Base-by-base conservation (phyloP, 2,113 vertebrate species). In the Malaclemys terrapin region DNA sequence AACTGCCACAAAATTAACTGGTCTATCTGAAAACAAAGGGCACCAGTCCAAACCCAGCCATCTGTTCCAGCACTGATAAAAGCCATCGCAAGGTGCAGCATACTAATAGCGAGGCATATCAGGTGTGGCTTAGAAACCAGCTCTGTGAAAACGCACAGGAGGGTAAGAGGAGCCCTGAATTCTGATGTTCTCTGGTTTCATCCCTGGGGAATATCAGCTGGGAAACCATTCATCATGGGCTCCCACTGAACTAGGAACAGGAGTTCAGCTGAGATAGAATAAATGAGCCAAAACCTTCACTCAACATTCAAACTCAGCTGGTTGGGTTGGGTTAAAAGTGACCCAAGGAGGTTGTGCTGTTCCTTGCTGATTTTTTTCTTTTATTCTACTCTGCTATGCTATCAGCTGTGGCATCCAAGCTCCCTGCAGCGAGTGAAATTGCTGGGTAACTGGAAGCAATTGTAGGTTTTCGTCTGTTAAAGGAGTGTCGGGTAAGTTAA, bases 61-160 rank as follows among this genome's bases (percentile, higher is more conserved):
- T 92, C 95, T 96, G 93, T 83, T 95, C 91, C 93, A 94, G 93
- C 0, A 1, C 78, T 42, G 94, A 96, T 95, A 97, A 96, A 96
- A 91, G 72, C 75, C 78, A 96, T 13, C 0, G 0, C 47, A 42
- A 88, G 78, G 69, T 69, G 5, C 56, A 87, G 91, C 83, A 95
- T 91, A 82, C 81, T 90, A 96, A 96, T 92, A 82, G 87, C n/a
- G 19, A 5, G 0, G 0, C 42, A 2, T 0, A 20, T 6, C 45
- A 3, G 42, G 45, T 12, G 49, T 20, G 0, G 20, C 79, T 76
- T 91, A 1, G 1, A 56, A 84, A 83, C 0, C 0, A 0, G 82
- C 3, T 1, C 83, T 0, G 0, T 35, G 19, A 91, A 62, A 49
- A 95, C 72, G 80, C 16, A 42, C 0, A 0, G 57, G 52, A 85